Base-by-base conservation (phyloP, 1,140 invertebrate species). In the Lepidostoma basale region DNA sequence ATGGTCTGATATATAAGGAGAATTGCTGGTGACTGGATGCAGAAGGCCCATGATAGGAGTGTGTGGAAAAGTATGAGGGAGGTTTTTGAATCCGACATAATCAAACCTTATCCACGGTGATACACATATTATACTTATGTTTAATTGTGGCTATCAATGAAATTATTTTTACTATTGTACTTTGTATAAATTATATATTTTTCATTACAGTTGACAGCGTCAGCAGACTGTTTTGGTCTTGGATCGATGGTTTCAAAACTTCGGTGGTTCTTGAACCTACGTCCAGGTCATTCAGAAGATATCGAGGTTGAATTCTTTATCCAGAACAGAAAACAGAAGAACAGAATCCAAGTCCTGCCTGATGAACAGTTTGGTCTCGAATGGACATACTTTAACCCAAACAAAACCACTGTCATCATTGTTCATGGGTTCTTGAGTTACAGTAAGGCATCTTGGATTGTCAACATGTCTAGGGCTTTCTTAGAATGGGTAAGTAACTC, bases 391-490 rank as follows among this genome's bases (percentile, higher is more conserved):
- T 87, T 84, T 73, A 73, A 79, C 18, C 77, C 83, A 0, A 72
- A 74, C 8, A 79, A 84, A 26, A 78, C 73, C 25, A 86, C 85
- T 0, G 74, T 86, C 9, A 68, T 87, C 59, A 86, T 87, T 20
- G 79, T 86, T 2, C 86, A 87, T 59, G 86, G 86, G 0, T 87
- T 86, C 74, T 79, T 87, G 77, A 85, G 85, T 18, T 77, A 85
- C 62, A 83, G 84, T 36, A 77, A 83, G 26, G 79, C 83, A 9
- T 75, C 76, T 2, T 87, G 86, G 86, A 78, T 87, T 0, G 68
- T 25, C 0, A 75, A 84, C 10, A 81, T 86, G 84, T 81, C 82
- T 3, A 73, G 74, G 6, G 81, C 84, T 0, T 84, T 85, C 54
- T 76, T 86, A 8, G 60, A 75, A 65, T 84, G 80, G 82, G 85